phyloP scores from a whole-genome alignment of 2,113 vertebrate species.

The Hyperopisus bebe region DNA sequence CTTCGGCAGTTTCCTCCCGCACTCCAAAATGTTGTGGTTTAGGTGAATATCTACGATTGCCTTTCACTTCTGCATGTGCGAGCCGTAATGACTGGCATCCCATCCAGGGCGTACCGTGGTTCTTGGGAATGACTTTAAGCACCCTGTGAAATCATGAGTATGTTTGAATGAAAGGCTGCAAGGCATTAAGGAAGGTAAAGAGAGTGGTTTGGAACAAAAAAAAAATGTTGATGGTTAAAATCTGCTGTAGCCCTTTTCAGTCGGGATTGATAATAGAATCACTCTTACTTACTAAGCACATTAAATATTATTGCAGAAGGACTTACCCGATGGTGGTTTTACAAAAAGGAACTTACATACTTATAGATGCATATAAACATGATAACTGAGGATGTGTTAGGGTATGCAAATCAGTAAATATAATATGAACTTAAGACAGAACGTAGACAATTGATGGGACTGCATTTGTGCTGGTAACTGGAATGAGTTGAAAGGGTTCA shows the following conservation, averaged over 20 bases:
- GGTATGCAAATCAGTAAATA: neutral
- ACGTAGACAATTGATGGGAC: neutral
- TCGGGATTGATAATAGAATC: neutral
- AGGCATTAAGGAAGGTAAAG: neutral
- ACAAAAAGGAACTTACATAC: neutral
- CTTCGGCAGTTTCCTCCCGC: neutral
- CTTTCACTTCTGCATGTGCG: neutral
- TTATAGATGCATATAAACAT: neutral
- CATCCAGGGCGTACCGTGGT: neutral
- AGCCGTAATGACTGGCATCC: neutral
- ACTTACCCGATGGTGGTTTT: neutral
- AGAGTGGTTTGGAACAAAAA: neutral
- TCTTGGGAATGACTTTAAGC: neutral
- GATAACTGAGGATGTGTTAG: neutral
- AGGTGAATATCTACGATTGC: neutral
- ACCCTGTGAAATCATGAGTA: neutral
- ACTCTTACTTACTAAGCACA: neutral
- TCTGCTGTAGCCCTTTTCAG: neutral
- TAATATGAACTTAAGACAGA: neutral
- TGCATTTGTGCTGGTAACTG: neutral
- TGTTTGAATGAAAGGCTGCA: neutral
- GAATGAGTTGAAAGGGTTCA: neutral
- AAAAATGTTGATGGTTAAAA: neutral
- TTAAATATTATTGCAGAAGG: neutral
- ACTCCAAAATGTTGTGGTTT: neutral